A percentile compares a stretch with the other conserved stretches of the same genome.
Evolutionary conservation across 2,888 invertebrate genomes (phyloP).

Genomic region (Pristionchus arcanus): DNA sequence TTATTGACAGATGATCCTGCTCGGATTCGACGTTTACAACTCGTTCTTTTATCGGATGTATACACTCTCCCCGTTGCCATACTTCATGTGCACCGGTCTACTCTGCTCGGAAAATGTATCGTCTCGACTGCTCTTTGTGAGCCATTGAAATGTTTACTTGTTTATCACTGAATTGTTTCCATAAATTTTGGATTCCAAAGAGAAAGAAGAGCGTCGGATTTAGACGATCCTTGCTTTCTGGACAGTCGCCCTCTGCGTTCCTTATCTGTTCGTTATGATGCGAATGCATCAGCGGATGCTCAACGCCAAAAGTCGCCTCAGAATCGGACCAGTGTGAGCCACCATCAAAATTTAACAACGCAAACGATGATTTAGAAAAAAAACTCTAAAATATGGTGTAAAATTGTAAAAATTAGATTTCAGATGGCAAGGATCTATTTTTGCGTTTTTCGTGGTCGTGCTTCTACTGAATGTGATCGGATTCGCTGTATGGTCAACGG

Average conservation of each 20-base stretch:
- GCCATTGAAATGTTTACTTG: not conserved
- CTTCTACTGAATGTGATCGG: not conserved
- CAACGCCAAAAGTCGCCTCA: not conserved
- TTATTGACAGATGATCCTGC: not conserved
- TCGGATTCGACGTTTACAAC: not conserved
- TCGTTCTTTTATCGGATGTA: conserved; percentile 7
- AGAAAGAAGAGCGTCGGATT: no score
- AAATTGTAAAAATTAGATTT: no score
- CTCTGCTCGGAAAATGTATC: not conserved
- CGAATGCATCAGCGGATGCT: conserved; percentile 16
- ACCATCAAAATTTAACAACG: not conserved
- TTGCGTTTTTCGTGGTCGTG: not conserved
- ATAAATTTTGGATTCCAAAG: not conserved
- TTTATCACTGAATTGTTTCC: no score
- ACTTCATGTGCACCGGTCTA: not conserved
- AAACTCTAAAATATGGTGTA: no score
- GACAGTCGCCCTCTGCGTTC: not conserved
- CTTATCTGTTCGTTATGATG: not conserved
- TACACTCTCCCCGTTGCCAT: not conserved
- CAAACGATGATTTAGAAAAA: not conserved
- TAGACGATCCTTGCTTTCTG: not conserved
- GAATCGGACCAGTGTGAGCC: not conserved
- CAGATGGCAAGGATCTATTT: not conserved
- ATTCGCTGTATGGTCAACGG: not conserved
- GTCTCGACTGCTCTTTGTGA: not conserved